phyloP scores from a whole-genome alignment of 2,888 invertebrate genomes.

The Piscicola geometra region DNA sequence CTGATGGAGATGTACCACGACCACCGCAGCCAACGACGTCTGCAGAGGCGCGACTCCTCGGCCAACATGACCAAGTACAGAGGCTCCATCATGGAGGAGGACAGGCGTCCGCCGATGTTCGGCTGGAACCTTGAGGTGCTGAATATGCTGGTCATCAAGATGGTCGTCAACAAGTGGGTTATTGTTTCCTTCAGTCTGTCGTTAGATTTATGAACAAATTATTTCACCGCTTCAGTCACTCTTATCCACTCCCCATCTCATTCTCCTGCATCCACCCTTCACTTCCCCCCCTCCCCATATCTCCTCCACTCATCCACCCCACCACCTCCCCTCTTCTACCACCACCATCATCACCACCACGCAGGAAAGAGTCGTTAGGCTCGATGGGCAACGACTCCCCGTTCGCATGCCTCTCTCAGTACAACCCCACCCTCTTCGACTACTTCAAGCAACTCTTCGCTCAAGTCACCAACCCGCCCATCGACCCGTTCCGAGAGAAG shows the following conservation, averaged over 20 bases:
- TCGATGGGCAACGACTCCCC: constrained; percentile 99
- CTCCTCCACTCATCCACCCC: too few relatives aligned
- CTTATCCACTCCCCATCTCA: too few relatives aligned
- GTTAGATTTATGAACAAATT: too few relatives aligned
- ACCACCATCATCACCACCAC: background rate
- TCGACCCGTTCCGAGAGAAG: constrained; percentile 97
- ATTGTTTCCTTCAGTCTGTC: too few relatives aligned
- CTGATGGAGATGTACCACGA: constrained; percentile 55
- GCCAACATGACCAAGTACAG: constrained; percentile 43
- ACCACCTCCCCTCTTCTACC: too few relatives aligned
- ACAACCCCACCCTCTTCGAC: constrained; percentile 88
- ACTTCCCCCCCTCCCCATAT: too few relatives aligned
- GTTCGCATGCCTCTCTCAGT: constrained; percentile 88
- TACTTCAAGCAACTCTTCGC: constrained; percentile 99
- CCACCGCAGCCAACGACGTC: constrained; percentile 45
- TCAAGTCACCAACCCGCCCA: constrained; percentile 94
- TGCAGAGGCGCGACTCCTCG: constrained; percentile 39
- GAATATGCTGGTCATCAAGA: constrained; percentile 85
- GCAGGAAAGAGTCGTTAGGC: constrained; percentile 59
- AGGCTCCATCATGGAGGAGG: constrained; percentile 59
- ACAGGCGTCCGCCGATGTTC: constrained; percentile 80
- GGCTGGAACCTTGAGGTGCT: constrained; percentile 93
- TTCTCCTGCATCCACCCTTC: too few relatives aligned
- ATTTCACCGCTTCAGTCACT: too few relatives aligned
- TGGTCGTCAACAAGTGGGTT: constrained; percentile 83